Evolutionary conservation across 2,888 invertebrate genomes (phyloP).

Genomic region (Mesodorylaimus sp.): DNA sequence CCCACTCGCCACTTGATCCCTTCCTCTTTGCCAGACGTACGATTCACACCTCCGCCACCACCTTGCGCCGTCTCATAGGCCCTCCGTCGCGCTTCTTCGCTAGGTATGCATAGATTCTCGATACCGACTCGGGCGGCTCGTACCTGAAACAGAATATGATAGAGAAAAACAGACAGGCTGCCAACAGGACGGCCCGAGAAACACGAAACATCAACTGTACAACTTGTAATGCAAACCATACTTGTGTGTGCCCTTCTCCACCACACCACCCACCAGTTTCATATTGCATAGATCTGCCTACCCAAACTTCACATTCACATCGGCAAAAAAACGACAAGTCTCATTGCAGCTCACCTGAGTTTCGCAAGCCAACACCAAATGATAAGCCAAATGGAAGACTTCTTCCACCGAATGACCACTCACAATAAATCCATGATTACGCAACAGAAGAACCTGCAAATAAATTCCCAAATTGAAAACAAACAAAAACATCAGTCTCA

Average conservation of each 20-base stretch:
- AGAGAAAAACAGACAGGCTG: no score
- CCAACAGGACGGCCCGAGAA: no score
- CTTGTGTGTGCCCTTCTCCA: no score
- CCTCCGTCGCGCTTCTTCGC: conserved; percentile 47
- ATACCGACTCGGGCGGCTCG: conserved; percentile 54
- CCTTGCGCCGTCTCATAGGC: conserved; percentile 14
- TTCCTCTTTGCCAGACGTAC: conserved; percentile 35
- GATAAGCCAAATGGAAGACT: conserved; percentile 41
- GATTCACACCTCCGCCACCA: conserved; percentile 27
- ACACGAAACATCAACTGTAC: no score
- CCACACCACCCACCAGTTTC: no score
- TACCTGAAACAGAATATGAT: conserved; percentile 33
- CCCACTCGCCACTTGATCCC: conserved; percentile 27
- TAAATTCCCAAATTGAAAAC: neutral
- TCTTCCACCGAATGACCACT: conserved; percentile 91
- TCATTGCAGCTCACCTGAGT: conserved; percentile 28
- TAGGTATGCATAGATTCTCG: conserved; percentile 55
- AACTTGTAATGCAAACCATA: no score
- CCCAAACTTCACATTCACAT: no score
- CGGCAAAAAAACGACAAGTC: no score
- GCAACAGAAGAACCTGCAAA: conserved; percentile 45
- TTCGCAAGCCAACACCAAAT: conserved; percentile 33
- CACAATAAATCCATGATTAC: conserved; percentile 72
- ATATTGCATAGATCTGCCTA: no score
- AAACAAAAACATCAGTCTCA: conserved; percentile 28